A percentile compares a stretch with the other conserved stretches of the same genome.
phyloP scores from a whole-genome alignment of 2,797 vertebrate species.

The Melanotaenia boesemani region DNA sequence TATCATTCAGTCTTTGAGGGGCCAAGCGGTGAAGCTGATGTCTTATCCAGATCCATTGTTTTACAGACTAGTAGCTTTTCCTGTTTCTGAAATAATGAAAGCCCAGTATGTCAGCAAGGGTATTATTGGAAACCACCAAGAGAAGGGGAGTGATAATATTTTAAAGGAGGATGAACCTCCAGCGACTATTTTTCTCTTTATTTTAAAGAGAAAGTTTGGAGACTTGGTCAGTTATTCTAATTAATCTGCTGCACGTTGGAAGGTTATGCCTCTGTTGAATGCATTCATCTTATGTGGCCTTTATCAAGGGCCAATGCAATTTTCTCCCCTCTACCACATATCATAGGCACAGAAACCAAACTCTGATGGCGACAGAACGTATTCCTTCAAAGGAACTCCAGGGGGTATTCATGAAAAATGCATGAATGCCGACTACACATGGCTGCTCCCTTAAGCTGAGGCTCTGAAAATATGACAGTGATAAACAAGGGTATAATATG shows the following conservation, averaged over 20 bases:
- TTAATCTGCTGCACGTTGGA: constrained; percentile 64
- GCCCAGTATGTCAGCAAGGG: constrained; percentile 38
- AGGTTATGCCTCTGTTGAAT: constrained; percentile 37
- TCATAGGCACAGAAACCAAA: constrained; percentile 65
- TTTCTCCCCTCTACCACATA: constrained; percentile 61
- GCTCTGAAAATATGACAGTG: constrained; percentile 73
- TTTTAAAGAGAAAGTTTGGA: constrained; percentile 22
- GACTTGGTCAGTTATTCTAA: constrained; percentile 57
- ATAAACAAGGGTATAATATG: constrained; percentile 77
- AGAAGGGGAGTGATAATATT: constrained; percentile 34
- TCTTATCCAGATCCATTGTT: constrained; percentile 40
- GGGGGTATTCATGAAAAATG: constrained; percentile 83
- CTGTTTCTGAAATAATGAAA: constrained; percentile 67
- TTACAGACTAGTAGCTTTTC: constrained; percentile 61
- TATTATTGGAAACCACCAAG: constrained; percentile 47
- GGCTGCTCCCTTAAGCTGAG: constrained; percentile 71
- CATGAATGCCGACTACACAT: constrained; percentile 77
- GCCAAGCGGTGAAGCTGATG: constrained; percentile 21
- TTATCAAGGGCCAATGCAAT: constrained; percentile 67
- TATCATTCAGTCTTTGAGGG: constrained; percentile 55
- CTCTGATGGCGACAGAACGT: constrained; percentile 57
- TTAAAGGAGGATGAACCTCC: constrained; percentile 34
- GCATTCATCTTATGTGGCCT: constrained; percentile 65
- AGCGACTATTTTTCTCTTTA: constrained; percentile 11
- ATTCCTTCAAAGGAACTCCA: constrained; percentile 71